Evolutionary conservation across 1,140 invertebrate genomes (phyloP), one percentile per base, ranked within the genome.

Genomic region (Micrasema minimum): DNA sequence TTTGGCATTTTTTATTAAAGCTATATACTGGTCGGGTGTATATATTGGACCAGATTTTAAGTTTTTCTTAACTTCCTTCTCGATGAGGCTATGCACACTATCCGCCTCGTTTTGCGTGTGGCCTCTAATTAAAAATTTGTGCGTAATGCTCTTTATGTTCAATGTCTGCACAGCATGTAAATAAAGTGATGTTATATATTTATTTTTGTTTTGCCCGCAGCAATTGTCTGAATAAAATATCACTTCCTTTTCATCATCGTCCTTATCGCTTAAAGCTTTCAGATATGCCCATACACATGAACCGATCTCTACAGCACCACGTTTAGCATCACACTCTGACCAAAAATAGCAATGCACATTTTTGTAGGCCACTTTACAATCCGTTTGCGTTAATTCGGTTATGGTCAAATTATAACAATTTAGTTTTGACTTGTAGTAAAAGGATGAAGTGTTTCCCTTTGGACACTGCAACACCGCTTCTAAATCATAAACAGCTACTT

Each of bases 311-410:
- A 79, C 81, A 12, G 80, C 77, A 4, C 79, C 81, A 53, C 81
- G 76, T 38, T 80, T 78, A 14, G 74, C 84, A 53, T 80, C 72
- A 2, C 74, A 75, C 75, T 87, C 84, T 75, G 81, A 76, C 82
- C 84, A 86, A 23, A 83, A 75, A 71, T 78, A 83, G 64, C 82
- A 83, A 53, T 71, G 66, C 5, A 75, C 77, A 72, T 76, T 66
- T 26, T 77, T 71, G 11, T 66, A 77, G 14, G 51, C 71, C 7
- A 80, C 48, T 51, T 83, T 77, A 75, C 72, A 81, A 35, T 81
- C 68, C 3, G 83, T 86, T 14, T 83, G 82, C 76, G 85, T 85
- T 53, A 80, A 82, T n/a, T 80, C 74, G 38, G 77, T 75, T 35
- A 86, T 31, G 26, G 26, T 31, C 26, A 31, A 31, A 31, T 31